phyloP scores from a whole-genome alignment of 1,140 invertebrate genomes.

The Cherax destructor region DNA sequence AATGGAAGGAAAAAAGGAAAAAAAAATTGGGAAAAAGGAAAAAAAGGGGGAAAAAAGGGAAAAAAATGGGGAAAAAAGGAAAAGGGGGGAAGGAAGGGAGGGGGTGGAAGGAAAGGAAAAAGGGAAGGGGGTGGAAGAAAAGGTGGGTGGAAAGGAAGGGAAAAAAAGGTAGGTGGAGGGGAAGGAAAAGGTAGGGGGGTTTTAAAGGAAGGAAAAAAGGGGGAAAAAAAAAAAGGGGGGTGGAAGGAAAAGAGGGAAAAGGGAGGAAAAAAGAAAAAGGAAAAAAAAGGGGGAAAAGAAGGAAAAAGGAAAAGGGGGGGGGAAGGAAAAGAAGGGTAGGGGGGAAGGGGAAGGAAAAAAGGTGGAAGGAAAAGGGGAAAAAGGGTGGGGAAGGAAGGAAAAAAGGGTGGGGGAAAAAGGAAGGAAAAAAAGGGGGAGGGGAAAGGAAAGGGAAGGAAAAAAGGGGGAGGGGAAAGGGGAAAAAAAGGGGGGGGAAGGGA shows the following conservation, averaged over 20 bases:
- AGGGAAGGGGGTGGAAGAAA: background rate
- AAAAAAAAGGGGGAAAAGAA: background rate
- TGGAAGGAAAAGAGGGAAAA: constrained; percentile 1
- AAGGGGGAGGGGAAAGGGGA: background rate
- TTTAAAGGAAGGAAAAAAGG: background rate
- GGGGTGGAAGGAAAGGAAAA: background rate
- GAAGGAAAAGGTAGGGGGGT: background rate
- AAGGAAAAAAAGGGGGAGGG: background rate
- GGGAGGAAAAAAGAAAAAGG: background rate
- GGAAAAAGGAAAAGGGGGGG: background rate
- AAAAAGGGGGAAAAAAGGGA: too few species aligned
- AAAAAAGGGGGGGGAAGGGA: background rate
- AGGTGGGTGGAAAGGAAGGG: background rate
- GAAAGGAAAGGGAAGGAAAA: background rate
- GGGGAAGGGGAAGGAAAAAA: background rate
- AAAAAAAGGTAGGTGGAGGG: too few species aligned
- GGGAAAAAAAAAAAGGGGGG: background rate
- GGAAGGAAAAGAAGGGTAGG: too few species aligned
- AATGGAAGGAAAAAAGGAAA: too few species aligned
- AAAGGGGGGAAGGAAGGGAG: background rate
- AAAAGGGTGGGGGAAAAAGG: too few species aligned
- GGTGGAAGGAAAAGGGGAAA: background rate
- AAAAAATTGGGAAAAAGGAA: too few species aligned
- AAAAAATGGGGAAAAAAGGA: too few species aligned
- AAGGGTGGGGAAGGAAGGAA: background rate